Conservation (phyloP, 2,113 vertebrate species). For the Candoia aspera region DNA sequence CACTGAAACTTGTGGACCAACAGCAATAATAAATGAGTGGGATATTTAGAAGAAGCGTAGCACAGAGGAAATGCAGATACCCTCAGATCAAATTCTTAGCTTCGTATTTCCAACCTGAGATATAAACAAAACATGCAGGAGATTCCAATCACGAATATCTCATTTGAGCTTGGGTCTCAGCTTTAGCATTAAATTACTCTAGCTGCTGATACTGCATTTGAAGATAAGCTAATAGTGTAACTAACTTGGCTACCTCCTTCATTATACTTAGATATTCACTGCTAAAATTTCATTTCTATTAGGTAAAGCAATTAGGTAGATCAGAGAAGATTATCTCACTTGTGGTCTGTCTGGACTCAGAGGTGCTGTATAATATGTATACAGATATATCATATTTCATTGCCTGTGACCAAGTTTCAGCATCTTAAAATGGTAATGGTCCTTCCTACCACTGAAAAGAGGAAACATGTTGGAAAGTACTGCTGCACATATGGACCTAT, state of each 20-base stretch:
- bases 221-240: neutral
- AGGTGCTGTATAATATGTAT: slow-evolving; percentile 41
- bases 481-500: slow-evolving; percentile 36
- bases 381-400: slow-evolving; percentile 33
- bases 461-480: slow-evolving; percentile 39
- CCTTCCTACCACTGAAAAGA: slow-evolving; percentile 2
- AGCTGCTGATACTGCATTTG: neutral
- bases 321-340: slow-evolving; percentile 32
- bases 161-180: neutral
- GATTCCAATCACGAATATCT: neutral
- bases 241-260: slow-evolving; percentile 21
- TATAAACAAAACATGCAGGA: neutral
- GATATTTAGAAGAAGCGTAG: neutral
- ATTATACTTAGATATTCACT: neutral
- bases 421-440: slow-evolving; percentile 53
- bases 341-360: slow-evolving; percentile 13
- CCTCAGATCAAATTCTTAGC: neutral
- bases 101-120: neutral
- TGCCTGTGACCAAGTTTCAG: slow-evolving; percentile 39
- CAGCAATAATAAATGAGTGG: neutral
- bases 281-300: slow-evolving; percentile 37
- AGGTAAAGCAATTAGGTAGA: slow-evolving; percentile 31
- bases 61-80: neutral
- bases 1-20: neutral
- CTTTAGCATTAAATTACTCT: neutral